Percentiles rank a stretch among this genome's conserved stretches.
phyloP scores from a whole-genome alignment of 2,113 vertebrate species.

The Dasyprocta punctata region DNA sequence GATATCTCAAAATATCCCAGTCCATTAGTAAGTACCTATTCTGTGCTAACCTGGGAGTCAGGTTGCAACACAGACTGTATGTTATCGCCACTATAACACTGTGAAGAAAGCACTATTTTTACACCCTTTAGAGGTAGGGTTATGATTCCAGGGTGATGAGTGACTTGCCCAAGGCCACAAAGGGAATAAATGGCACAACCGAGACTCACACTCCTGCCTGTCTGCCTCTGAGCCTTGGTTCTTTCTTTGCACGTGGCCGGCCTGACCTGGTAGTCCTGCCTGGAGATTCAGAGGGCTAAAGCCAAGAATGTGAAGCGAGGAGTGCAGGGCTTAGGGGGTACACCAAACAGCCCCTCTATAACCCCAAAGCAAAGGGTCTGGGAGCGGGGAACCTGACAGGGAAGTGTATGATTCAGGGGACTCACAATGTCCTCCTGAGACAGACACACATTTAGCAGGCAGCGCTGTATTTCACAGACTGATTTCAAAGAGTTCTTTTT shows the following conservation, averaged over 20 bases:
- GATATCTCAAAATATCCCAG: not conserved
- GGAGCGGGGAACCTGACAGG: not conserved
- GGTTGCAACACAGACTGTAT: too few relatives aligned
- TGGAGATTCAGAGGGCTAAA: not conserved
- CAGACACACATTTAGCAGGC: not conserved
- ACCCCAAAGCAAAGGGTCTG: not conserved
- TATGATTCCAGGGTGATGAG: not conserved
- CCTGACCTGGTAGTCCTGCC: not conserved
- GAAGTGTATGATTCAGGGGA: not conserved
- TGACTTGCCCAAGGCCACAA: not conserved
- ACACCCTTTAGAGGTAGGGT: not conserved
- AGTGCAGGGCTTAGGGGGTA: not conserved
- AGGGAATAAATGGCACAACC: not conserved
- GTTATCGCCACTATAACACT: not conserved
- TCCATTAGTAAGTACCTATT: not conserved
- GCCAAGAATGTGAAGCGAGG: not conserved
- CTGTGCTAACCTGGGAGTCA: not conserved
- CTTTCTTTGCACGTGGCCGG: not conserved
- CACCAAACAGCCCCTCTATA: not conserved
- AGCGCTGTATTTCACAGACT: not conserved
- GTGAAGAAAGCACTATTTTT: not conserved
- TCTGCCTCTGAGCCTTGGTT: not conserved
- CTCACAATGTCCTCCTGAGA: not conserved
- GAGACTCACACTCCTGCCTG: not conserved
- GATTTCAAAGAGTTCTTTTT: not conserved